Conservation (phyloP, 2,797 vertebrate species). For the Otolemur crassicaudatus region DNA sequence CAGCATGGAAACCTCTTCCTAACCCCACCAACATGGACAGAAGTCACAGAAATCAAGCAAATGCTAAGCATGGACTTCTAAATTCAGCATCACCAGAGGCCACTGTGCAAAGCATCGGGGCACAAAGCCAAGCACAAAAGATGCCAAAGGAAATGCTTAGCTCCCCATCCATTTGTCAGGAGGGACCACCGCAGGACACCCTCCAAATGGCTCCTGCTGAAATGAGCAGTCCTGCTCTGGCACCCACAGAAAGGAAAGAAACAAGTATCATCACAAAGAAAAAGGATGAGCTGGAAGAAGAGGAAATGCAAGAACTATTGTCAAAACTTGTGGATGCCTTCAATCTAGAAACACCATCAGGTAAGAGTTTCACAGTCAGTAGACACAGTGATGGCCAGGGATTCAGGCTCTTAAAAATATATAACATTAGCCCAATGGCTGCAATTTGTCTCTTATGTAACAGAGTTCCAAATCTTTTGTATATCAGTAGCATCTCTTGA, state of each 20-base stretch:
- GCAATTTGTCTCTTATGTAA: neutral
- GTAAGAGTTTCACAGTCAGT: conserved; percentile 70
- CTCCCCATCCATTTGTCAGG: neutral
- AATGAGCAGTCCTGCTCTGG: neutral
- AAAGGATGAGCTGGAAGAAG: conserved; percentile 70
- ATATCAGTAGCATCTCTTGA: neutral
- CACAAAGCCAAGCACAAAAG: conserved; percentile 35
- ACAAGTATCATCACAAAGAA: conserved; percentile 10
- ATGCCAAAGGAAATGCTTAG: neutral
- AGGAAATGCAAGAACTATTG: conserved; percentile 86
- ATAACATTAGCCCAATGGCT: neutral
- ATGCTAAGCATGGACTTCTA: neutral
- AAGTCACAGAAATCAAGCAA: conserved; percentile 38
- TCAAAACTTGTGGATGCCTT: conserved; percentile 88
- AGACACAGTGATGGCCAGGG: neutral
- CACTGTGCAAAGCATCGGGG: neutral
- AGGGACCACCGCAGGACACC: neutral
- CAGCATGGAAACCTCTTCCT: conserved; percentile 55
- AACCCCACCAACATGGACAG: neutral
- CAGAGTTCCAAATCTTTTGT: neutral
- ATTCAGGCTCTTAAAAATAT: neutral
- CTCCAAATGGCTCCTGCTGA: neutral
- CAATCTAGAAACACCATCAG: conserved; percentile 82
- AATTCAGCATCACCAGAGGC: conserved; percentile 32
- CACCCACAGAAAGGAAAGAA: neutral